phyloP scores from a whole-genome alignment of 2,888 invertebrate genomes.

The Oxystoma pomonae region DNA sequence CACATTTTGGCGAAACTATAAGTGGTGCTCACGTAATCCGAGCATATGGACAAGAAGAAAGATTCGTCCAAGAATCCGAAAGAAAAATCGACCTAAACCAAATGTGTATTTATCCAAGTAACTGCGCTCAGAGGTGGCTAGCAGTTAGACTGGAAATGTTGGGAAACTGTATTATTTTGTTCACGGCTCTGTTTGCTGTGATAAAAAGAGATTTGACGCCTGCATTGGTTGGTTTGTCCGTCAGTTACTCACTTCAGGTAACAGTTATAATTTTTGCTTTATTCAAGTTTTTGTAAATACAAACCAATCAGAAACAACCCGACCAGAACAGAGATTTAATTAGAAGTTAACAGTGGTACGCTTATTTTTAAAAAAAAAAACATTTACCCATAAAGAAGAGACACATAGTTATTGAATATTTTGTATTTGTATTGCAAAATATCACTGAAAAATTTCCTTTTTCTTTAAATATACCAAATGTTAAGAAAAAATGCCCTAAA shows the following conservation, averaged over 20 bases:
- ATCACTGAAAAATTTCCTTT: too few relatives aligned
- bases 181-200: conserved; percentile 56
- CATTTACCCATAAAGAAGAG: too few relatives aligned
- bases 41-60: conserved; percentile 47
- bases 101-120: conserved; percentile 51
- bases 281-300: too few relatives aligned
- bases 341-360: too few relatives aligned
- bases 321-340: too few relatives aligned
- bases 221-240: conserved; percentile 53
- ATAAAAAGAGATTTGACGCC: conserved; percentile 38
- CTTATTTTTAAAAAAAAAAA: too few relatives aligned
- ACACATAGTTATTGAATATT: too few relatives aligned
- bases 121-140: conserved; percentile 51
- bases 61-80: conserved; percentile 54
- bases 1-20: conserved; percentile 53
- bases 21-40: conserved; percentile 47
- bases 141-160: conserved; percentile 49
- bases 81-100: conserved; percentile 53
- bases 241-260: conserved; percentile 47
- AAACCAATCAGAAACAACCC: too few relatives aligned
- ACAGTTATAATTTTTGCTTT: too few relatives aligned
- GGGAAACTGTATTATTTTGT: conserved; percentile 55
- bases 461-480: too few relatives aligned
- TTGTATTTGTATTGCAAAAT: too few relatives aligned
- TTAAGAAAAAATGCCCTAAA: too few relatives aligned